Evolutionary conservation across 2,888 invertebrate species (phyloP).

Genomic region (Theodoxus fluviatilis): DNA sequence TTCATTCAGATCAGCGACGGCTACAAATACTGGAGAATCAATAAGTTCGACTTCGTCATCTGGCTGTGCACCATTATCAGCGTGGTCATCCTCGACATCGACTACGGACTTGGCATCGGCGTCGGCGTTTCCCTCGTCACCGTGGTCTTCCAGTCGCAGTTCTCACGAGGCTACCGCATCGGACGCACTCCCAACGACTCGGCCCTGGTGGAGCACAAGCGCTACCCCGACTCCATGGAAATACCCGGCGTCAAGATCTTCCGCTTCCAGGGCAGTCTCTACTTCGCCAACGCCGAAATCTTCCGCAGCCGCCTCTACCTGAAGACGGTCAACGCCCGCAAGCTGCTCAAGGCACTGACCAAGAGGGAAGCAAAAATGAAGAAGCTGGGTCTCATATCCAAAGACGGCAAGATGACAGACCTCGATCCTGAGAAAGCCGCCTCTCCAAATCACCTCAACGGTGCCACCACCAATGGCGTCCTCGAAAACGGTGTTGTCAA

Average conservation of each 20-base stretch:
- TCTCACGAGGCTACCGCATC: constrained; percentile 52
- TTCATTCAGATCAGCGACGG: constrained; percentile 76
- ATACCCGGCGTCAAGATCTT: constrained; percentile 55
- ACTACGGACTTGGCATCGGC: constrained; percentile 58
- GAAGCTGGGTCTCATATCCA: too few species aligned
- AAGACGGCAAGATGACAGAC: neutral
- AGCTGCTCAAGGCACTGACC: constrained; percentile 50
- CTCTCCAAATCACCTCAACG: constrained; percentile 22
- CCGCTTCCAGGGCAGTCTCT: constrained; percentile 58
- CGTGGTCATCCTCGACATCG: constrained; percentile 59
- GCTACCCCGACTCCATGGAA: constrained; percentile 48
- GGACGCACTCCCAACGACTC: constrained; percentile 49
- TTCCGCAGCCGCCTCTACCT: constrained; percentile 56
- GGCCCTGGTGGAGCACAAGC: constrained; percentile 47
- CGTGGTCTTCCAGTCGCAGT: constrained; percentile 57
- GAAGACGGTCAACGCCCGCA: constrained; percentile 55
- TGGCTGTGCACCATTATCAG: constrained; percentile 57
- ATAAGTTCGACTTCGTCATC: constrained; percentile 77
- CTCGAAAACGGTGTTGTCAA: neutral
- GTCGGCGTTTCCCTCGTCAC: constrained; percentile 55
- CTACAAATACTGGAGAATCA: constrained; percentile 77
- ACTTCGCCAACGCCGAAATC: constrained; percentile 61
- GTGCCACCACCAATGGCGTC: neutral
- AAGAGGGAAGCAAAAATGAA: constrained; percentile 39
- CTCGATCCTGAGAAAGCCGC: too few species aligned